Base-by-base conservation (phyloP, 2,797 vertebrate species). In the Lagodon rhomboides region DNA sequence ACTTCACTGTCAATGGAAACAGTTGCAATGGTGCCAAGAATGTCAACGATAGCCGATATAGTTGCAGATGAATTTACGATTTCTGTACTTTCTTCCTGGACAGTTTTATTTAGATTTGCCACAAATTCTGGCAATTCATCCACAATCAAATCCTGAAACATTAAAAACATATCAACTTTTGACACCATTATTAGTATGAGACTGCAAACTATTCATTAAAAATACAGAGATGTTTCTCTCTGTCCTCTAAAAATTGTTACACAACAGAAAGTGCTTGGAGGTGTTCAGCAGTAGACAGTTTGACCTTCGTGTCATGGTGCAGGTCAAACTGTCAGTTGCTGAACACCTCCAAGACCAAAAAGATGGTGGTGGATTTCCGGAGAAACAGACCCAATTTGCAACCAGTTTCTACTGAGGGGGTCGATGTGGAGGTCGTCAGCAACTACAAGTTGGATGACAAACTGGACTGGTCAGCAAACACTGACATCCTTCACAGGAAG, bases 31-130 rank as follows among this genome's bases (percentile, higher is more conserved):
- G 10, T 87, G 11, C 58, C 30, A 12, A 98, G 68, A 68, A 97
- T 96, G 9, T n/a, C 50, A 79, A 98, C 75, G 0, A 97, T 59
- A 15, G 95, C 90, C 0, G 74, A 79, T 59, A 98, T 68, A 62
- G 95, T 94, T 76, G 86, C 90, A 43, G 94, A 20, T 38, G 95
- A 96, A 0, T 12, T 46, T 0, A 4, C 44, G 61, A 95, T 91
- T 2, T 51, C 12, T 0, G 1, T 1, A 70, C 81, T 0, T 17
- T 0, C 0, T 0, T 80, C 0, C 3, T 22, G 7, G 8, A 89
- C 86, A 18, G 49, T 18, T 0, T 4, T 0, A 0, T 59, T 92
- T 41, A 98, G 91, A 1, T 79, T 0, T 1, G 0, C 1, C 18
- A 95, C 84, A 86, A 96, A 86, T 0, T 1, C 3, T 0, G 90